A percentile compares a stretch with the other conserved stretches of the same genome.
phyloP scores from a whole-genome alignment of 2,113 vertebrate species.

The Platichthys stellatus region DNA sequence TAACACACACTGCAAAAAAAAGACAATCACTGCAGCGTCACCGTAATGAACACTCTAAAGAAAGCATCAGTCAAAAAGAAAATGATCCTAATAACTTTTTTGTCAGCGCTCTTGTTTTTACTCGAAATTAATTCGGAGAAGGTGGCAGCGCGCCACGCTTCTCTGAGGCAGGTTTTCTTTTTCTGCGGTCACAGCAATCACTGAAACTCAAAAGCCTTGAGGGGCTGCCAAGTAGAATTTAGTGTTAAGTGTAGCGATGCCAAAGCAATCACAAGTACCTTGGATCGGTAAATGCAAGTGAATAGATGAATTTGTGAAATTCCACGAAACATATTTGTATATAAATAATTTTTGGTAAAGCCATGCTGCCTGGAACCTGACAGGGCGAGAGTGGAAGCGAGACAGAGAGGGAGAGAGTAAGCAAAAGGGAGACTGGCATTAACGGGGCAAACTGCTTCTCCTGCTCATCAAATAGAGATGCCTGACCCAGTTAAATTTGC shows the following conservation, averaged over 20 bases:
- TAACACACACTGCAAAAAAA: neutral
- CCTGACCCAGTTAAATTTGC: slow-evolving; percentile 76
- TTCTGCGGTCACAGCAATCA: slow-evolving; percentile 55
- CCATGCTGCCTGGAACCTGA: slow-evolving; percentile 49
- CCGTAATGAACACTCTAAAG: slow-evolving; percentile 14
- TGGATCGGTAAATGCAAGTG: slow-evolving; percentile 51
- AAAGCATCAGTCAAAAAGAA: slow-evolving; percentile 33
- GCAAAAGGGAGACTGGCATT: slow-evolving; percentile 53
- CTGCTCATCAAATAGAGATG: slow-evolving; percentile 77
- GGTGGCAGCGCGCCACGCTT: slow-evolving; percentile 38
- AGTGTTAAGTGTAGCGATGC: slow-evolving; percentile 49
- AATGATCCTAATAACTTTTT: slow-evolving; percentile 40
- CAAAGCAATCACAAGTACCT: slow-evolving; percentile 64
- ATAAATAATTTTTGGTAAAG: neutral
- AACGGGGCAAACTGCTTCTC: slow-evolving; percentile 53
- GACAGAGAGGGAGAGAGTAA: slow-evolving; percentile 42
- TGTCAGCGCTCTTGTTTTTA: slow-evolving; percentile 34
- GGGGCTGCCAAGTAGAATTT: slow-evolving; percentile 65
- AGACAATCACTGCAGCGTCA: neutral
- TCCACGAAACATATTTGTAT: slow-evolving; percentile 18
- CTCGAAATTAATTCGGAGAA: slow-evolving; percentile 43
- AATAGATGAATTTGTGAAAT: slow-evolving; percentile 64
- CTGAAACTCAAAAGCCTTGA: slow-evolving; percentile 62
- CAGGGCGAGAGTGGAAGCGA: slow-evolving; percentile 41
- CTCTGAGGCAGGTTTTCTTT: slow-evolving; percentile 46